phyloP scores from a whole-genome alignment of 2,888 invertebrate genomes.

The Thymelicus sylvestris region DNA sequence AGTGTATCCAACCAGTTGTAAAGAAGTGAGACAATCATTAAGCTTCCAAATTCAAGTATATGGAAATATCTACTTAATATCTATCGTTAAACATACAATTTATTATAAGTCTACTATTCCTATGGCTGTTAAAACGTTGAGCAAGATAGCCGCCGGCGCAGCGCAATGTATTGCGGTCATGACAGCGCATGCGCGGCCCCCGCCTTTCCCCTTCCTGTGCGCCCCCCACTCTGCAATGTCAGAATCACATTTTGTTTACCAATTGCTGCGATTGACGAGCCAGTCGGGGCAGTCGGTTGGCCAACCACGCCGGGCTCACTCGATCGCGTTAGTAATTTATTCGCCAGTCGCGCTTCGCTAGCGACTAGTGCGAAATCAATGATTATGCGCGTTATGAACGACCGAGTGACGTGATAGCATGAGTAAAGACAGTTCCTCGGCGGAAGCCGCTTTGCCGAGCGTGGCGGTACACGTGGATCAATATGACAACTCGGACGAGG shows the following conservation, averaged over 20 bases:
- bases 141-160: slow-evolving; percentile 84
- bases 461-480: slow-evolving; percentile 77
- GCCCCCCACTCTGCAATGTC: slow-evolving; percentile 64
- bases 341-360: slow-evolving; percentile 73
- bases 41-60: background rate
- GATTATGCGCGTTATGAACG: slow-evolving; percentile 73
- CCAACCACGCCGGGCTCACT: slow-evolving; percentile 91
- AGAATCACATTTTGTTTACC: slow-evolving; percentile 80
- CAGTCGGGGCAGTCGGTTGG: slow-evolving; percentile 75
- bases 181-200: slow-evolving; percentile 92
- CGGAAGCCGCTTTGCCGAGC: slow-evolving; percentile 75
- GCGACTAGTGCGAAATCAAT: slow-evolving; percentile 76
- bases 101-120: background rate
- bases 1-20: background rate
- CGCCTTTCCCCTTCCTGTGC: slow-evolving; percentile 84
- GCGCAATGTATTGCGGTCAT: slow-evolving; percentile 86
- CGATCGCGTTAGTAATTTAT: slow-evolving; percentile 89
- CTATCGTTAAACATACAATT: background rate
- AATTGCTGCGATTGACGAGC: slow-evolving; percentile 80
- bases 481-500: slow-evolving; percentile 69
- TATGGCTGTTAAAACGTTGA: slow-evolving; percentile 18
- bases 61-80: background rate
- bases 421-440: slow-evolving; percentile 74
- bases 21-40: background rate
- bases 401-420: slow-evolving; percentile 80